Conservation (phyloP, 1,140 invertebrate genomes). For the Euwallacea fornicatus region DNA sequence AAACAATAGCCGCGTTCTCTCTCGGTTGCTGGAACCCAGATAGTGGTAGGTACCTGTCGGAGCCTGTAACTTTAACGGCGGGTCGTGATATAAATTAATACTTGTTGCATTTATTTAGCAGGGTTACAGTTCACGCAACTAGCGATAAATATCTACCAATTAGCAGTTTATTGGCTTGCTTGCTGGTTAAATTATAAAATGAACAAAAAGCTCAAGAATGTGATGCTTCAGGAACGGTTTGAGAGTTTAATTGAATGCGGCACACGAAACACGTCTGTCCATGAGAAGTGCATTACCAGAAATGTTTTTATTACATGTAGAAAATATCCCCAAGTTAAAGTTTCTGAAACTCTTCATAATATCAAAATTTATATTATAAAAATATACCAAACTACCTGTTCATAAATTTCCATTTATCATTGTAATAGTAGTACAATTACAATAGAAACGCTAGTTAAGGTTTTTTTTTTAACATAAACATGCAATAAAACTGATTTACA, state of each 20-base stretch:
- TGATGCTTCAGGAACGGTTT: constrained; percentile 5
- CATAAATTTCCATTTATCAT: no score
- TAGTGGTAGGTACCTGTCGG: constrained; percentile 6
- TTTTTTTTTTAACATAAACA: no score
- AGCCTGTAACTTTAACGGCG: constrained; percentile 15
- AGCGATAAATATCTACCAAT: constrained; percentile 49
- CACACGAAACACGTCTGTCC: constrained; percentile 2
- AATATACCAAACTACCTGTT: no score
- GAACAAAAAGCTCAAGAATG: constrained; percentile 14
- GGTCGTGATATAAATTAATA: constrained; percentile 36
- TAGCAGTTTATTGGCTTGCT: constrained; percentile 46
- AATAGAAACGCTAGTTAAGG: not conserved
- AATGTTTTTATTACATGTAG: no score
- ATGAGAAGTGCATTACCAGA: no score
- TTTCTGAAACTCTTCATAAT: no score
- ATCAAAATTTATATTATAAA: no score
- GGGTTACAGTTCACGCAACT: constrained; percentile 48
- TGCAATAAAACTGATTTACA: no score
- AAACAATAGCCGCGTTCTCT: constrained; percentile 30
- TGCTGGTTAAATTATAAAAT: constrained; percentile 41
- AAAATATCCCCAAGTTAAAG: no score
- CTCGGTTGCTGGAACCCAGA: constrained; percentile 14
- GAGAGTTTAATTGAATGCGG: constrained; percentile 10
- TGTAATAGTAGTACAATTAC: no score
- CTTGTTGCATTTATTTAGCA: constrained; percentile 41